Base-by-base conservation (phyloP, 2,113 vertebrate species). In the Hemiscyllium ocellatum region DNA sequence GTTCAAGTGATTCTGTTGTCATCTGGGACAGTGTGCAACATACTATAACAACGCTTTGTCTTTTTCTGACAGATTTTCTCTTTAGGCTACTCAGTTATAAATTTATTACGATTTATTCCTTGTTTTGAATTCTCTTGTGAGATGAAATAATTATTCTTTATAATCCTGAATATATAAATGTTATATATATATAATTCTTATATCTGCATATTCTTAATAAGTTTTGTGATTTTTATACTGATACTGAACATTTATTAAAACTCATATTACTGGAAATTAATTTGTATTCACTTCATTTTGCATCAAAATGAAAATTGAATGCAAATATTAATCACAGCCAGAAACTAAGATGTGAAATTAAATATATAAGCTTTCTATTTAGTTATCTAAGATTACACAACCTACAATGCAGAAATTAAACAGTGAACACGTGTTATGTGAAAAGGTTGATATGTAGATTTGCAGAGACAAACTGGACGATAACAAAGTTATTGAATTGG, bases 61-160 rank as follows among this genome's bases (percentile, higher is more conserved):
- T 90, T 19, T 61, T 56, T 12, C 26, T 56, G 10, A 69, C 61
- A 10, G 10, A 19, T 65, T 61, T 61, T 90, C 29, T 61, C 33
- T 90, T 29, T 4, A 66, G 29, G 8, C n/a, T 15, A 6, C 61
- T n/a, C 29, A n/a, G 56, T 91, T 17, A 19, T 65, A 17, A 15
- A 65, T 91, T n/a, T 91, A 91, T n/a, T 91, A 91, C n/a, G 33
- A 91, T 91, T 61, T 65, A 91, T 61, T 91, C 15, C 26, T 61
- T n/a, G 33, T 65, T 65, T n/a, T 65, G 56, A 13, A 91, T 65
- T n/a, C 12, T 29, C 33, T 91, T 91, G 56, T 91, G 65, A 37
- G 33, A 37, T 91, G 1, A 15, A n/a, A 65, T 91, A 91, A 15
- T 65, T 3, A 91, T 91, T 91, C 13, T 65, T 89, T 89, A 61